A percentile compares a stretch with the other conserved stretches of the same genome.
Evolutionary conservation across 2,888 invertebrate species (phyloP).

Genomic region (Volucella bombylans): DNA sequence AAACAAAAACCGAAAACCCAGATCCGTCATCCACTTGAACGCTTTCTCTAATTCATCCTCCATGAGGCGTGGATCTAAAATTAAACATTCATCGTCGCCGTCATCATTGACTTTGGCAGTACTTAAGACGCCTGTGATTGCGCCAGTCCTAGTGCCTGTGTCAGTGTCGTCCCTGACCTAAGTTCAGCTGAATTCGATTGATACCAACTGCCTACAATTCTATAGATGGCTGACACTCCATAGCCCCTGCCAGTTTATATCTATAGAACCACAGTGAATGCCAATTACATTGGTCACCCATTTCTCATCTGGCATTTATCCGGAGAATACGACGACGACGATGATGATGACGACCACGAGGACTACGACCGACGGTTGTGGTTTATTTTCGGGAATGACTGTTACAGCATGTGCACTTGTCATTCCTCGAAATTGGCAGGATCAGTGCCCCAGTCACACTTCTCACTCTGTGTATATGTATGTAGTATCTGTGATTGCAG

Average conservation of each 20-base stretch:
- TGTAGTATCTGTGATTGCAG: conserved; percentile 21
- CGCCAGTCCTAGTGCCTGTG: not conserved
- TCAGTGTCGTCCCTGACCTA: conserved; percentile 63
- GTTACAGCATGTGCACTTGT: conserved; percentile 45
- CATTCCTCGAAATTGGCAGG: conserved; percentile 58
- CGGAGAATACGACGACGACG: not conserved
- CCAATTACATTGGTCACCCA: conserved; percentile 48
- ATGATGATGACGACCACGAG: too few relatives aligned
- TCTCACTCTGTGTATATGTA: conserved; percentile 43
- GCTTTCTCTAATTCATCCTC: conserved; percentile 16
- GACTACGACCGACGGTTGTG: conserved; percentile 7
- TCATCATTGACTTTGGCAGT: conserved; percentile 58
- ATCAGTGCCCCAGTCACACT: conserved; percentile 39
- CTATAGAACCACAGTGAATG: conserved; percentile 11
- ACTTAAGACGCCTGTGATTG: conserved; percentile 43
- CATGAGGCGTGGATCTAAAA: conserved; percentile 44
- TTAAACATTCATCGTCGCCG: conserved; percentile 39
- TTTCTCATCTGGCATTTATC: conserved; percentile 2
- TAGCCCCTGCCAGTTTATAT: conserved; percentile 1
- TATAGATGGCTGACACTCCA: conserved; percentile 12
- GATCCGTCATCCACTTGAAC: conserved; percentile 41
- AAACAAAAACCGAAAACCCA: conserved; percentile 20
- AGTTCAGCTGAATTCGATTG: conserved; percentile 57
- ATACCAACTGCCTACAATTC: conserved; percentile 45
- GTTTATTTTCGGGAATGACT: conserved; percentile 24